Base-by-base conservation (phyloP, 2,888 invertebrate species). In the Osmoderma eremita region DNA sequence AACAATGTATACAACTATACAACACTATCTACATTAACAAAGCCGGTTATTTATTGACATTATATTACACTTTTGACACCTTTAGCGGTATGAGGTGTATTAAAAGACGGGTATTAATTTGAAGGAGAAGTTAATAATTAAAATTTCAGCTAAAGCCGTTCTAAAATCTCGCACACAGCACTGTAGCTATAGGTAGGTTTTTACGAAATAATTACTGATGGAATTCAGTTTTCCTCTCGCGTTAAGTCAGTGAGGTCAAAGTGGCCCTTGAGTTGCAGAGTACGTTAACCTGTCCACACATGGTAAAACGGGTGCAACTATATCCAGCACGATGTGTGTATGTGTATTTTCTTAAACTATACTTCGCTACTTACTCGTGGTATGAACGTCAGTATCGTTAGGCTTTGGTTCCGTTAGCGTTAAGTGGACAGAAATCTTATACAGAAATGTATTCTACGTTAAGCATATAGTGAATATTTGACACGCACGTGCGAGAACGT, bases 281-380 rank as follows among this genome's bases (percentile, higher is more conserved):
- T 74, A 72, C 76, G 71, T 75, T 75, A 71, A 76, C 75, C 76
- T 70, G 73, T 69, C 72, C 70, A 67, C 72, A 73, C 73, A 72
- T 71, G 73, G 74, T 67, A 74, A 76, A 73, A 74, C 76, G 69
- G 72, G 73, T 76, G 67, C 67, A 69, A 73, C 73, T 72, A 76
- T 74, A 73, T 71, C 69, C 72, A 30, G 12, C 5, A 3, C 24
- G 3, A 22, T 30, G 10, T 24, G 36, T 30, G 10, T 38, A 45
- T 45, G 45, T 48, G 56, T 56, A 13, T 56, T 48, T 61, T 48
- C 42, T 61, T 45, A 61, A 61, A 30, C 15, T 61, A 24, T 30
- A 45, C 15, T 39, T 22, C 45, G 17, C 58, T 36, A 42, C 58
- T 61, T 61, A 36, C 6, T 61, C 38, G 38, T 17, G 17, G 17